Percentiles rank a stretch among this genome's conserved stretches.
Evolutionary conservation across 92 coral and sea anemone species (phyloP).

Genomic region (Actinostola sp.): DNA sequence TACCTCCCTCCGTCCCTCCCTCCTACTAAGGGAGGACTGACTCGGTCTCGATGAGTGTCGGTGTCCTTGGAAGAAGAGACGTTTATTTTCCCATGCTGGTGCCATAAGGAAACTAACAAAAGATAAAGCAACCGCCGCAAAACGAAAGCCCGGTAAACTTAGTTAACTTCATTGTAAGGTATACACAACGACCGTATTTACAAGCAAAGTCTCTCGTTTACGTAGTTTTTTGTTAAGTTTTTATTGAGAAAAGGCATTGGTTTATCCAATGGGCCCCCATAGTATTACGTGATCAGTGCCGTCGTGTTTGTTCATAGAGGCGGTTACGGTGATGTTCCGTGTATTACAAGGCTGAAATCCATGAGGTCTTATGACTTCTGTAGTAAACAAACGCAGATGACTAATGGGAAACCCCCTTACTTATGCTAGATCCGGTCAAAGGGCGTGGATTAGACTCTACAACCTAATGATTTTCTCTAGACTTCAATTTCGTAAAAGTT

Average conservation of each 20-base stretch:
- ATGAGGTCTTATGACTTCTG: neutral
- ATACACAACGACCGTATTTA: no score
- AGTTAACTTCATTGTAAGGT: no score
- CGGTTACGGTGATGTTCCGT: neutral
- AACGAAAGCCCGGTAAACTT: no score
- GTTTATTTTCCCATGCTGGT: neutral
- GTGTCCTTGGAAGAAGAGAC: neutral
- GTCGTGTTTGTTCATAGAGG: no score
- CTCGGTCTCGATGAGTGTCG: neutral
- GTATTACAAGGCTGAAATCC: neutral
- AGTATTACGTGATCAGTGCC: no score
- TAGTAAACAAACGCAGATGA: constrained; percentile 7
- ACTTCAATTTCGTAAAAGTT: neutral
- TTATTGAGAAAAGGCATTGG: no score
- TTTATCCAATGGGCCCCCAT: no score
- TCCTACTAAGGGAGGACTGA: neutral
- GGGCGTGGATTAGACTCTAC: constrained; percentile 10
- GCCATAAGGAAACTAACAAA: neutral
- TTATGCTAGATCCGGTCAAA: neutral
- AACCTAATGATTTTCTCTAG: neutral
- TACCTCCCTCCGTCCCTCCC: constrained; percentile 12
- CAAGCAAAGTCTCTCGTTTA: no score
- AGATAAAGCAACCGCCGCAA: no score
- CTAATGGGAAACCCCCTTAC: constrained; percentile 23
- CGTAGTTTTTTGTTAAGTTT: no score